Percentiles rank a stretch among this genome's conserved stretches.
Evolutionary conservation across 2,113 vertebrate genomes (phyloP).

Genomic region (Cygnus buccinator): DNA sequence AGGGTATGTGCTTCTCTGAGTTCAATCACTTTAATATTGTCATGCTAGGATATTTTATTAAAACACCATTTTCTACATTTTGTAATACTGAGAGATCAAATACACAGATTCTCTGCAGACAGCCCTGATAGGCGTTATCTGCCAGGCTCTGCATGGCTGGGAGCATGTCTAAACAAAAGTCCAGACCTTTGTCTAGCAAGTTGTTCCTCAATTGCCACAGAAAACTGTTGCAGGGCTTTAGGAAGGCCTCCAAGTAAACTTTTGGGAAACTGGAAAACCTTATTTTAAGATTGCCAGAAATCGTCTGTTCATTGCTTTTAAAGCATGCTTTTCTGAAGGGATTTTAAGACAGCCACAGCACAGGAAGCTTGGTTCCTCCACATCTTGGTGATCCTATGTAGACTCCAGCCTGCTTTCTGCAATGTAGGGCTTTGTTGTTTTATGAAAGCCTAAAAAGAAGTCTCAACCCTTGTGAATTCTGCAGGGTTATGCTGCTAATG

Average conservation of each 20-base stretch:
- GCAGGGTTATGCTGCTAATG: neutral
- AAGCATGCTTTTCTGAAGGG: neutral
- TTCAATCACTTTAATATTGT: neutral
- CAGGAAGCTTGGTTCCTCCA: neutral
- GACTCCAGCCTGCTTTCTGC: neutral
- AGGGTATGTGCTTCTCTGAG: neutral
- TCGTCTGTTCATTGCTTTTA: neutral
- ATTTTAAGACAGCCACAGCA: neutral
- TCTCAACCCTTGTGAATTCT: neutral
- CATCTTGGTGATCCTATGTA: neutral
- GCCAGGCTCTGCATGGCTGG: neutral
- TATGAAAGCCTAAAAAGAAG: neutral
- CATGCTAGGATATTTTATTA: neutral
- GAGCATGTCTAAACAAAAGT: neutral
- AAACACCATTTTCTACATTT: neutral
- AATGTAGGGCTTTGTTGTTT: neutral
- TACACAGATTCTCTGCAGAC: neutral
- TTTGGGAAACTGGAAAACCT: neutral
- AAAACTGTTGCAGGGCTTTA: neutral
- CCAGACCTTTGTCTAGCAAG: neutral
- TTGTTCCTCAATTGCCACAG: neutral
- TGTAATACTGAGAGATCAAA: neutral
- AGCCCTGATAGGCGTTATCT: neutral
- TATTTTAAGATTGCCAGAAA: neutral
- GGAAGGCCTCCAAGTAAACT: neutral